Evolutionary conservation across 2,113 vertebrate genomes (phyloP), one percentile per base, ranked within the genome.

Genomic region (Indicator indicator): DNA sequence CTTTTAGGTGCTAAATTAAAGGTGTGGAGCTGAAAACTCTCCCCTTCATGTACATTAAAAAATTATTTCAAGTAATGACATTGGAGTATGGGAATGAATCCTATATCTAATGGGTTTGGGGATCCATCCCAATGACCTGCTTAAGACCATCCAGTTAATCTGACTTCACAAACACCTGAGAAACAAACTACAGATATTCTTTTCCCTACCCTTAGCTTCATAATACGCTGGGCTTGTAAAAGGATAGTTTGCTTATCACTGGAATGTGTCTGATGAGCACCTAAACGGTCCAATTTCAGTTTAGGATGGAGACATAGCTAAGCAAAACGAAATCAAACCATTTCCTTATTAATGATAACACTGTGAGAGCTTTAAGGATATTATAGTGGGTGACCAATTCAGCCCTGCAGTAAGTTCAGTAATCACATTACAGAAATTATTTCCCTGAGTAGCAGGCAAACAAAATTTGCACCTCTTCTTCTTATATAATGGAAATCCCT

Each of bases 401-500:
- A 93, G n/a, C 40, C 83, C 80, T 75, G 24, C 40, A 28, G 0
- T 44, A 73, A 94, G 70, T 86, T 90, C 63, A 64, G 21, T 16
- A 71, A 75, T 59, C 36, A 28, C 44, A 19, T 74, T 38, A 24
- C 19, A 65, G 77, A 30, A 78, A 88, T 58, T 7, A 65, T 91
- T 86, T 76, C 78, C 52, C 2, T 1, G 14, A 40, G 74, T 46
- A 75, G 55, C 3, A 0, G 56, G 9, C 33, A 50, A 70, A 64
- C 65, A 83, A 68, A 86, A 90, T 80, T 81, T 76, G 75, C 70
- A 70, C 63, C 76, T 81, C 72, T 86, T 48, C 72, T 69, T 72
- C 84, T 94, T 96, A 95, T 55, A 62, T 92, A 95, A 96, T 26
- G 46, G 83, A 87, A 78, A 67, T 54, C 27, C 67, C 74, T 9